Conservation (phyloP, 2,797 vertebrate genomes). For the Parauchenoglanis ngamensis region DNA sequence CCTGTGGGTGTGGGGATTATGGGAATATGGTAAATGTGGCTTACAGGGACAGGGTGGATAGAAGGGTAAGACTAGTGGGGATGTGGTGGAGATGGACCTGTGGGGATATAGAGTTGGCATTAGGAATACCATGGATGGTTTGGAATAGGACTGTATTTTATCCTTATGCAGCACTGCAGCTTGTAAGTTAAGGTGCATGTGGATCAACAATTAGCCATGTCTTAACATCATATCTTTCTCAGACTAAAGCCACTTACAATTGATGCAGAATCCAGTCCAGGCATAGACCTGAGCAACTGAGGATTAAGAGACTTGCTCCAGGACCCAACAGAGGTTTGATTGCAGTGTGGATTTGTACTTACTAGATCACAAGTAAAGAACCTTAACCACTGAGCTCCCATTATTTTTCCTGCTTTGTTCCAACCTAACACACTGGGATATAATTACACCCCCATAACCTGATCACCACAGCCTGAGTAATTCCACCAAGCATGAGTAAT, state of each 20-base stretch:
- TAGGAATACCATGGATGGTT: background rate
- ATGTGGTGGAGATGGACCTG: background rate
- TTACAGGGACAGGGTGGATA: background rate
- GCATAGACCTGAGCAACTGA: background rate
- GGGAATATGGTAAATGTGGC: background rate
- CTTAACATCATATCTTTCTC: background rate
- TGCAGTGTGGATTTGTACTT: background rate
- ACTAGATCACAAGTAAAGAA: conserved; percentile 10
- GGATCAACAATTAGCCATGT: background rate
- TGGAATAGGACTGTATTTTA: background rate
- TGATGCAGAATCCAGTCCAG: background rate
- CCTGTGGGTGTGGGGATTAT: background rate
- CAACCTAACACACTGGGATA: background rate
- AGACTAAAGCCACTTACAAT: background rate
- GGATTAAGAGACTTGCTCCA: background rate
- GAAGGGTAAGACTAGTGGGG: background rate
- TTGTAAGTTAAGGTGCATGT: background rate
- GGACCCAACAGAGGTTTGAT: background rate
- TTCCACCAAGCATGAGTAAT: conserved; percentile 14
- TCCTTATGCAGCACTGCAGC: background rate
- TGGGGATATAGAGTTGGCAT: background rate
- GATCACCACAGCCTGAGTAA: background rate
- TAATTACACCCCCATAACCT: background rate
- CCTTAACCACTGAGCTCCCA: background rate
- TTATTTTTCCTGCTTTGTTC: background rate